These are phyloP conservation scores for Pelvicachromis taeniatus DNA, from an alignment of 2,113 vertebrate genomes.

Conservation along the genomic window DNA sequence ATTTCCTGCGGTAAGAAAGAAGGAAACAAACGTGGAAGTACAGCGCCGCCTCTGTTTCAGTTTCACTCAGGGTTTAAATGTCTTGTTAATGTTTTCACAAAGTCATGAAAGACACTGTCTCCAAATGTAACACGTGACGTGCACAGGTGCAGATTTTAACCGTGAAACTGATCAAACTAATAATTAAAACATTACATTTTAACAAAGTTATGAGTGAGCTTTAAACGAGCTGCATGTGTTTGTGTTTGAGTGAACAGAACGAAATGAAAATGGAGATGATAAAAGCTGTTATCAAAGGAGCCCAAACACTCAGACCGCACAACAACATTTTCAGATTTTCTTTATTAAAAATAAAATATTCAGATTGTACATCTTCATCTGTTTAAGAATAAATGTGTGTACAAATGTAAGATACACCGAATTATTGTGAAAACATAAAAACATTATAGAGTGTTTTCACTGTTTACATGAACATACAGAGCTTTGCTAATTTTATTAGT, in stretches of 20 bases:
- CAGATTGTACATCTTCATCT: background rate
- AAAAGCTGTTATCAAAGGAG: background rate
- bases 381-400: fast-evolving
- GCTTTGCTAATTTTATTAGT: background rate
- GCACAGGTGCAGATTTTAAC: background rate
- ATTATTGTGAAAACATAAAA: background rate
- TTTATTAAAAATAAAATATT: background rate
- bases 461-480: fast-evolving
- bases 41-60: background rate
- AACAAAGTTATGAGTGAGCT: background rate
- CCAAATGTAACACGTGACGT: background rate
- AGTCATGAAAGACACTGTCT: background rate
- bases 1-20: background rate
- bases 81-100: fast-evolving
- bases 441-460: fast-evolving
- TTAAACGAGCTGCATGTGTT: background rate
- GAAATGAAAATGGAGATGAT: background rate
- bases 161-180: background rate
- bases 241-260: background rate
- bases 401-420: background rate
- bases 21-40: background rate
- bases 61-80: background rate
- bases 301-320: fast-evolving
- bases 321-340: fast-evolving
- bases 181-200: background rate